Percentiles rank a stretch among this genome's conserved stretches.
phyloP scores from a whole-genome alignment of 2,113 vertebrate genomes.

The Cinclus mexicanus region DNA sequence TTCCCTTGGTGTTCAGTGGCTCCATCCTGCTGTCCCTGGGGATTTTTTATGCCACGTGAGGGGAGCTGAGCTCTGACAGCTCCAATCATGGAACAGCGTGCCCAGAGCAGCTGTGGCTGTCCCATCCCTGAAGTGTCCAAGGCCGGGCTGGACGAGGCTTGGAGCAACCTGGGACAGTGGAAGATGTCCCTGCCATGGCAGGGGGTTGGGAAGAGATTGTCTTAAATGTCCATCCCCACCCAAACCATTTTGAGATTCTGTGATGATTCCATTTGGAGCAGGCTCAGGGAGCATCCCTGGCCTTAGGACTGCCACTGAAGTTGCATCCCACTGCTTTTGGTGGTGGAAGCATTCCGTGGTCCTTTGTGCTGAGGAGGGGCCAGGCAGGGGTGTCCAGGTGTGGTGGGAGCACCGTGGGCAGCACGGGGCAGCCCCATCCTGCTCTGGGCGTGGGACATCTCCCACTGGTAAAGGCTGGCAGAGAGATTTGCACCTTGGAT shows the following conservation, averaged over 20 bases:
- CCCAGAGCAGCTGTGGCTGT: not conserved
- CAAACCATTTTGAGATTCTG: not conserved
- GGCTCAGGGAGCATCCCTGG: not conserved
- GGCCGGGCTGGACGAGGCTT: fast-evolving
- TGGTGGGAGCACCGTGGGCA: not conserved
- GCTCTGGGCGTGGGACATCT: not conserved
- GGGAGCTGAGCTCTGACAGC: not conserved
- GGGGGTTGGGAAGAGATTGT: not conserved
- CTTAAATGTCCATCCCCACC: not conserved
- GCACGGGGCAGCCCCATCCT: not conserved
- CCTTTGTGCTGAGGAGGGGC: not conserved
- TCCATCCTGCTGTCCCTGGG: not conserved
- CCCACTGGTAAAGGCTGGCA: not conserved
- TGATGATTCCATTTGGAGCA: not conserved
- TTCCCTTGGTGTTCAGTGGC: not conserved
- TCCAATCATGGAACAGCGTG: fast-evolving
- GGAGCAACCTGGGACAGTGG: not conserved
- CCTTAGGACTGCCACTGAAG: not conserved
- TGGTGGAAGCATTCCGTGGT: not conserved
- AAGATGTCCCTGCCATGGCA: not conserved
- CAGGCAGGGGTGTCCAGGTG: not conserved
- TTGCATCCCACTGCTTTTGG: not conserved
- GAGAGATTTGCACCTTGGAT: not conserved
- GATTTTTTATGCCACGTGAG: not conserved
- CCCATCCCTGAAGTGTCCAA: not conserved